Percentiles rank a stretch among this genome's conserved stretches.
phyloP scores from a whole-genome alignment of 2,113 vertebrate genomes.

The Myocastor coypus region DNA sequence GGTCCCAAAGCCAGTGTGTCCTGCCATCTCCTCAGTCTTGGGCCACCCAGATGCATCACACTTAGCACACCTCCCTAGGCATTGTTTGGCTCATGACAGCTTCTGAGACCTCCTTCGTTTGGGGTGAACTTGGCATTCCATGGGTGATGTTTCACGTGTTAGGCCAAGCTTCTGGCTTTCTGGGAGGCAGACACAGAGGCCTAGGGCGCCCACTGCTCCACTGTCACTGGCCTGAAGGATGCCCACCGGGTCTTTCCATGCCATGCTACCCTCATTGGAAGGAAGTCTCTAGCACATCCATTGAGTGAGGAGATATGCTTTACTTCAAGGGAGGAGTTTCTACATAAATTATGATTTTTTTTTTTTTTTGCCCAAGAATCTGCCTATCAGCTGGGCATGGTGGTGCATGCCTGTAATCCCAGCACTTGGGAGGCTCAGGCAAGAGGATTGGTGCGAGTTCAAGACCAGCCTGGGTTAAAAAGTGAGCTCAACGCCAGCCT shows the following conservation, averaged over 20 bases:
- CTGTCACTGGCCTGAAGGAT: not conserved
- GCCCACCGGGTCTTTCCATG: not conserved
- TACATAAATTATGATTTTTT: not conserved
- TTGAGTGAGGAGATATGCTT: not conserved
- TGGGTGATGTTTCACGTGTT: not conserved
- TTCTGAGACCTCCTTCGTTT: not conserved
- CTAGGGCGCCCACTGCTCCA: not conserved
- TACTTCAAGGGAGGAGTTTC: not conserved
- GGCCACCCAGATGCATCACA: not conserved
- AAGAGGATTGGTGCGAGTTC: no score
- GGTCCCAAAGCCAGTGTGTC: no score
- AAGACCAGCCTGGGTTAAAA: no score
- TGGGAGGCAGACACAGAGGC: not conserved
- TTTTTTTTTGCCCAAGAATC: not conserved
- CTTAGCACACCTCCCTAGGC: not conserved
- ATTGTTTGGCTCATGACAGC: not conserved
- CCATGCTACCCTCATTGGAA: not conserved
- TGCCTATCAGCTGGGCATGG: no score
- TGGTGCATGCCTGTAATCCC: no score
- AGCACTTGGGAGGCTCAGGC: no score
- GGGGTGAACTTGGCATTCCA: not conserved
- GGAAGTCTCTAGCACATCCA: not conserved
- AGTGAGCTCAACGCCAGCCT: no score
- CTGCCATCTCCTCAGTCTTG: no score
- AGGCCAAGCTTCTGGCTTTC: not conserved